Evolutionary conservation across 2,113 vertebrate genomes (phyloP).

Genomic region (Plotosus lineatus): DNA sequence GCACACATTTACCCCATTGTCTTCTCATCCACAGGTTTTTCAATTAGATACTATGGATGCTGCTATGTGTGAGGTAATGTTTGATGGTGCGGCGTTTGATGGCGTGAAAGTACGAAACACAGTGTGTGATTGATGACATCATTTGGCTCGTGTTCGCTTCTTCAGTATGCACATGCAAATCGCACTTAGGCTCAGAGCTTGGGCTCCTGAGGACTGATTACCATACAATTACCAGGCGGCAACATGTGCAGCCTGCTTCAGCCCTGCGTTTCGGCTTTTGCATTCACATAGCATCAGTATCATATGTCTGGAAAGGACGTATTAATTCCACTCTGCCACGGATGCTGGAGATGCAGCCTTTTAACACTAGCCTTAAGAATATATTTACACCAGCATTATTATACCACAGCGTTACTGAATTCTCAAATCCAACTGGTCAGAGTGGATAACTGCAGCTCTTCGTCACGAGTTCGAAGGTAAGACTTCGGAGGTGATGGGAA

Average conservation of each 20-base stretch:
- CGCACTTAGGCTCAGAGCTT: constrained; percentile 16
- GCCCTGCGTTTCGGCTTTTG: constrained; percentile 10
- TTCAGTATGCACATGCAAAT: constrained; percentile 46
- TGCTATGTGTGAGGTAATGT: constrained; percentile 28
- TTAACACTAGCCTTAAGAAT: neutral
- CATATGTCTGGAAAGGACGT: constrained; percentile 10
- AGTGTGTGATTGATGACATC: constrained; percentile 45
- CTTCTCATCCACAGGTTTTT: constrained; percentile 32
- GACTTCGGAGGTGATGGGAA: no score
- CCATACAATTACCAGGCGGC: constrained; percentile 41
- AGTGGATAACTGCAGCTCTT: neutral
- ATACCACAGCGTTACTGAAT: neutral
- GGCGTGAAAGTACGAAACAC: constrained; percentile 14
- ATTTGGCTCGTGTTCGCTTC: constrained; percentile 36
- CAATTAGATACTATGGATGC: constrained; percentile 25
- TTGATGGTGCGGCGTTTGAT: constrained; percentile 12
- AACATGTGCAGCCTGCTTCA: constrained; percentile 33
- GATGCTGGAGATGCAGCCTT: constrained; percentile 8
- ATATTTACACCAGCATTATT: neutral
- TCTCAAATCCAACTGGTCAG: neutral
- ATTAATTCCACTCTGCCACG: neutral
- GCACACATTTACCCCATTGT: constrained; percentile 31
- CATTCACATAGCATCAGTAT: neutral
- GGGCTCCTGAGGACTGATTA: constrained; percentile 34
- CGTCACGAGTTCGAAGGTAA: neutral